Evolutionary conservation across 1,140 invertebrate genomes (phyloP), one percentile per base, ranked within the genome.

Genomic region (Scaptomyza montana): DNA sequence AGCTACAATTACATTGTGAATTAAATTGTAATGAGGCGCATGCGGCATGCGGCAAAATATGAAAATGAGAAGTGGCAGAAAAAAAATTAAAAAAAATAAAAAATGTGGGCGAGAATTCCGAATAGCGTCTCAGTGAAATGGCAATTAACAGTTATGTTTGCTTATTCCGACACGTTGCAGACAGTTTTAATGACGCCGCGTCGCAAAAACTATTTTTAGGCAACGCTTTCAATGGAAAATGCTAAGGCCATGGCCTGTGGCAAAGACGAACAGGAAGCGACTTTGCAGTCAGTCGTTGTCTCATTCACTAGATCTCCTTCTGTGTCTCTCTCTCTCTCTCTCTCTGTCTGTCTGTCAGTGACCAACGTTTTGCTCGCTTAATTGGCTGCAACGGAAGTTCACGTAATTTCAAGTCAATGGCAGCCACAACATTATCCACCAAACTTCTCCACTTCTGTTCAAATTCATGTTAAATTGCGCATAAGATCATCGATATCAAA

Each of bases 1-100:
- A 65, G 78, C 62, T 87, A 76, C 79, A 87, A 87, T 87, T 89
- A 84, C 85, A 89, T 84, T 87, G 76, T 84, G 85, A 89, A 87
- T 89, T 84, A 89, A 87, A 87, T 87, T 87, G 85, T 87, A 89
- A 87, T 87, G 84, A 87, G 84, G 84, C 84, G 84, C 82, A 89
- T 89, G 79, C 68, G 76, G 75, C 75, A 61, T 89, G 79, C 68
- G 76, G 75, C 75, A 61, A 74, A 86, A 76, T 81, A 76, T 81
- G 82, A 87, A 86, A 75, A 86, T 81, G 78, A 81, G 78, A 54
- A 69, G 69, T 53, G 64, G n/a, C 45, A 39, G 43, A n/a, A 51
- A 19, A 7, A 16, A 9, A 21, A n/a, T n/a, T n/a, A 21, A 30
- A 53, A 46, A 59, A 21, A 50, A 36, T 6, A 10, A 25, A 50